Conservation (phyloP, 1,140 invertebrate species). For the Ruditapes philippinarum region DNA sequence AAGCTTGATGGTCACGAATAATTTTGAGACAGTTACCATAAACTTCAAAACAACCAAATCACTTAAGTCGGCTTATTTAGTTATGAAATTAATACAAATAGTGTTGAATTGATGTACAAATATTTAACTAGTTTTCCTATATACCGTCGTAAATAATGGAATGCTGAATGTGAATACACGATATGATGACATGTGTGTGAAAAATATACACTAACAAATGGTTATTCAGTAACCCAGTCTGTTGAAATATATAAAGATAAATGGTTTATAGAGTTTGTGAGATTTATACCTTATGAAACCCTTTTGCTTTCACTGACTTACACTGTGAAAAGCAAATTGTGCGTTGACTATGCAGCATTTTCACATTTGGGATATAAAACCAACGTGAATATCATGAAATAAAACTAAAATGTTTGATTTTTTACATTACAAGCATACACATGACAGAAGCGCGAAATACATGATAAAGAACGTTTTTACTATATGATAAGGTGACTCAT, state of each 20-base stretch:
- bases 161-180: too few relatives aligned
- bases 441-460: not conserved
- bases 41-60: too few relatives aligned
- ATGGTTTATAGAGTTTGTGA: not conserved
- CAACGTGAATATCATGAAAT: not conserved
- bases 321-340: slow-evolving; percentile 15
- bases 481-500: not conserved
- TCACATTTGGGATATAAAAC: not conserved
- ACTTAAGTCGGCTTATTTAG: too few relatives aligned
- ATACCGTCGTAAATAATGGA: too few relatives aligned
- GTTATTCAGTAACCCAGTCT: too few relatives aligned
- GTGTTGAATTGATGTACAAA: too few relatives aligned
- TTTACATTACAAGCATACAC: not conserved
- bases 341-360: not conserved
- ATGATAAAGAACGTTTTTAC: not conserved
- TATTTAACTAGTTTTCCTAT: too few relatives aligned
- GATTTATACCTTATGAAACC: not conserved
- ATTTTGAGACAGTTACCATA: too few relatives aligned
- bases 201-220: too few relatives aligned
- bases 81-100: too few relatives aligned
- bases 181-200: too few relatives aligned
- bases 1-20: too few relatives aligned
- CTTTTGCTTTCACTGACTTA: slow-evolving; percentile 3
- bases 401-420: not conserved
- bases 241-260: not conserved